Evolutionary conservation across 2,888 invertebrate genomes (phyloP).

Genomic region (Tridacna gigas): DNA sequence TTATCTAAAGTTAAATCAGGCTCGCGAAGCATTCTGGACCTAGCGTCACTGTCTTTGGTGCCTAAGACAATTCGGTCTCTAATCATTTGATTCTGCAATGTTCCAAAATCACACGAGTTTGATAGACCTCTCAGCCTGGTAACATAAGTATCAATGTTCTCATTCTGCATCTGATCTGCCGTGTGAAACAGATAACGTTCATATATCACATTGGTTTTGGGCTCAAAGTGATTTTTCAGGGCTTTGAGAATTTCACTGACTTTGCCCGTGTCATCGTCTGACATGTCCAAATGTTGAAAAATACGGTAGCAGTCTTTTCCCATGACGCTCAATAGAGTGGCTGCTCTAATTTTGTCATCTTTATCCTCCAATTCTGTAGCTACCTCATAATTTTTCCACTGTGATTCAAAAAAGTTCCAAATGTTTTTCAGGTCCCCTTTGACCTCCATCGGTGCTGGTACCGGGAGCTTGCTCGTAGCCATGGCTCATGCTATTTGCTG

Average conservation of each 20-base stretch:
- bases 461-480: background rate
- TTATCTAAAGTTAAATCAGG: conserved; percentile 10
- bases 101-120: too few species aligned
- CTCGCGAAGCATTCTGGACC: background rate
- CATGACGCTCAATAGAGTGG: background rate
- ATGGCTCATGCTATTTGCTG: background rate
- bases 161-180: background rate
- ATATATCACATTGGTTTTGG: background rate
- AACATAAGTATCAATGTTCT: background rate
- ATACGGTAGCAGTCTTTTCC: conserved; percentile 1
- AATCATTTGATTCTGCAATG: too few species aligned
- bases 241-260: background rate
- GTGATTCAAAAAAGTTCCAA: background rate
- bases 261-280: background rate
- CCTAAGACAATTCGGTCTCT: too few species aligned
- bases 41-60: too few species aligned
- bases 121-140: background rate
- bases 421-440: background rate
- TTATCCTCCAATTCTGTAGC: background rate
- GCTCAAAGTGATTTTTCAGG: conserved; percentile 5
- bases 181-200: background rate
- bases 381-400: background rate
- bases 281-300: background rate
- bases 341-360: background rate
- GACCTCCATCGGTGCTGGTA: background rate